Evolutionary conservation across 2,113 vertebrate genomes (phyloP), one percentile per base, ranked within the genome.

Genomic region (Clarias gariepinus): DNA sequence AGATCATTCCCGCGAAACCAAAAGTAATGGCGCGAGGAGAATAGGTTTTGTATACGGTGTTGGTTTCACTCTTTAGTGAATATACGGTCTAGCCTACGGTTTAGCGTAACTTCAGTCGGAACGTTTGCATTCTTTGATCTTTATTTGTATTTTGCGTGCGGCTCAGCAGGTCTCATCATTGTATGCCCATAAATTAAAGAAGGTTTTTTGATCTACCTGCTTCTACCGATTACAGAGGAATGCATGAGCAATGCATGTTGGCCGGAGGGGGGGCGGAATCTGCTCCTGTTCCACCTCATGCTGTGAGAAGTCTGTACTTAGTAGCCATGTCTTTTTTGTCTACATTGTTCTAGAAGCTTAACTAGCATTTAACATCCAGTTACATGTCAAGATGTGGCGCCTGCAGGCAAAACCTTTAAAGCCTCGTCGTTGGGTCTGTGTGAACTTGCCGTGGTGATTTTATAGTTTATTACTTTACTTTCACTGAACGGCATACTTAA

Each of bases 1-100:
- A 88, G 87, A 91, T 83, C 81, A 84, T 83, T 85, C 83, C 71
- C 33, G n/a, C 88, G 53, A 84, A 81, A 57, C 30, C 66, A 64
- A 53, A 68, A 79, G 25, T 82, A 60, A 81, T 15, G 36, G 28
- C 53, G 68, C 61, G 11, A 41, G 52, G 36, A 41, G 30, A 63
- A 85, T 15, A 9, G 69, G 28, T 25, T 74, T 58, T 61, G 81
- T 85, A 83, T 76, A 30, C 13, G 18, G 10, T 16, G 3, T 82
- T 83, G 2, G 41, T 85, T 53, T 71, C 71, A 53, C 68, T 33
- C 53, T 80, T 83, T 60, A 57, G 63, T 18, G 36, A 61, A 66
- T 53, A 25, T 66, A 68, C 23, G 25, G 64, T 63, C 36, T 36
- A 47, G 47, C 7, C 47, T 55, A 33, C 36, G 64, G 85, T 58